Percentiles rank a stretch among this genome's conserved stretches.
Evolutionary conservation across 2,797 vertebrate species (phyloP).

Genomic region (Pipistrellus pygmaeus): DNA sequence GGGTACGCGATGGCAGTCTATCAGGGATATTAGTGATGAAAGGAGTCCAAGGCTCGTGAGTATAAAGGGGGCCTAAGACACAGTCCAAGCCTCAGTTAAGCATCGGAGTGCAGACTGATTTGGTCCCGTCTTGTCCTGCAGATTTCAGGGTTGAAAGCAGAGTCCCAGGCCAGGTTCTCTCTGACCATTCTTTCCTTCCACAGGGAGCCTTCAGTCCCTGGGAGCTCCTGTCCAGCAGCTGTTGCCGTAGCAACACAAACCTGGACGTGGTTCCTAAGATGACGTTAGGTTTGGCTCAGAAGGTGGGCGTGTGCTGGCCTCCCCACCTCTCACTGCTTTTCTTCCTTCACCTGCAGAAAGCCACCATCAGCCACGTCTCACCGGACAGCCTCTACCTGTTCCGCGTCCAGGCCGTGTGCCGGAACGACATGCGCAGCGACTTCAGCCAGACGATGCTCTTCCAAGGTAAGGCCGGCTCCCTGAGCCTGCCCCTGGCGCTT

Average conservation of each 20-base stretch:
- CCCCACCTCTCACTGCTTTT: not conserved
- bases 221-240: rapidly evolving
- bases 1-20: not conserved
- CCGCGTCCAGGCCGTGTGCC: conserved; percentile 96
- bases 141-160: not conserved
- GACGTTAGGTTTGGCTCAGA: not conserved
- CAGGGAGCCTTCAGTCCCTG: not conserved
- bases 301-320: rapidly evolving
- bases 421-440: conserved; percentile 97
- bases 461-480: conserved; percentile 90
- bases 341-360: conserved; percentile 91
- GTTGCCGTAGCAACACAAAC: not conserved
- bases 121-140: no score
- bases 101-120: not conserved
- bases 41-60: not conserved
- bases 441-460: conserved; percentile 99
- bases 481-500: rapidly evolving
- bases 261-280: no score
- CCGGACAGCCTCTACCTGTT: conserved; percentile 98
- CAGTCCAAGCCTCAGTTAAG: not conserved
- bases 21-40: not conserved
- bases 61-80: not conserved
- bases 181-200: not conserved
- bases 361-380: conserved; percentile 95
- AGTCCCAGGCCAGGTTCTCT: not conserved